A percentile compares a stretch with the other conserved stretches of the same genome.
Conservation (phyloP, 1,140 invertebrate genomes). For the Rhynchophorus ferrugineus region DNA sequence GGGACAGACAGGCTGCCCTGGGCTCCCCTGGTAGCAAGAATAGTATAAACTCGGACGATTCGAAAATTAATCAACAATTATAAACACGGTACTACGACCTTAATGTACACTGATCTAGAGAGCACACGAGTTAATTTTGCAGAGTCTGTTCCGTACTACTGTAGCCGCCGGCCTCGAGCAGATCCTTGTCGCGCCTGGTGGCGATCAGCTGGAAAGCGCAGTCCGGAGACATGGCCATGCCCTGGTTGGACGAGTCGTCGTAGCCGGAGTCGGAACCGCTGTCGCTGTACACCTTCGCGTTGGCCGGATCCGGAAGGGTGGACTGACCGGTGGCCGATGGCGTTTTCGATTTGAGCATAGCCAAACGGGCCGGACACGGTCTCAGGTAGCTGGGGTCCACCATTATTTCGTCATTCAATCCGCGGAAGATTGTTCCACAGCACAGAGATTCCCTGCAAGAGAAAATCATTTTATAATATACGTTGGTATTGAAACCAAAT, state of each 20-base stretch:
- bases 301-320: not conserved
- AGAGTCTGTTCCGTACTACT: too few relatives aligned
- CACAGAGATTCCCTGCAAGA: slow-evolving; percentile 59
- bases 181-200: too few relatives aligned
- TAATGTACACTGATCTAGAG: too few relatives aligned
- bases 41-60: too few relatives aligned
- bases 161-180: too few relatives aligned
- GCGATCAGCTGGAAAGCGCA: not conserved
- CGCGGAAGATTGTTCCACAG: slow-evolving; percentile 65
- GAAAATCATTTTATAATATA: slow-evolving; percentile 8
- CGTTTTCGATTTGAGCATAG: slow-evolving; percentile 27
- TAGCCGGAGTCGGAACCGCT: slow-evolving; percentile 57
- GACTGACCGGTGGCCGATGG: not conserved
- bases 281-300: slow-evolving; percentile 46
- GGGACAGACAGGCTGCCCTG: too few relatives aligned
- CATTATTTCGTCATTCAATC: slow-evolving; percentile 56
- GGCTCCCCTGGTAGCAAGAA: too few relatives aligned
- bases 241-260: slow-evolving; percentile 53
- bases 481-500: not conserved
- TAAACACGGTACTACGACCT: too few relatives aligned
- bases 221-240: not conserved
- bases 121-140: too few relatives aligned
- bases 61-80: too few relatives aligned
- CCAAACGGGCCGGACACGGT: slow-evolving; percentile 48
- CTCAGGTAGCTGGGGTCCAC: slow-evolving; percentile 55